These are phyloP conservation scores for Rotaria socialis DNA, from an alignment of 2,888 invertebrate genomes.

Conservation along the genomic window DNA sequence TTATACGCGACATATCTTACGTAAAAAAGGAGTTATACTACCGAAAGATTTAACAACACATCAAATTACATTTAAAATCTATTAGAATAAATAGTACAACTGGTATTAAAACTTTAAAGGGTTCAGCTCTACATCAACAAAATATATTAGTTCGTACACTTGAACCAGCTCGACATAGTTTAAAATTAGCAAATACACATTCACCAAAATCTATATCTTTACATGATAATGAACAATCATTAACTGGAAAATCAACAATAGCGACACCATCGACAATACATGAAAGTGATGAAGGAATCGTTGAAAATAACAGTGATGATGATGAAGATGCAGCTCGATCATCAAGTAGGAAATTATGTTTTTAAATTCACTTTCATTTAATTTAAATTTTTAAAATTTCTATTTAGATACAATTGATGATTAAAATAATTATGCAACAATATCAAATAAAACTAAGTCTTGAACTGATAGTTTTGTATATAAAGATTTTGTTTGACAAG, in stretches of 20 bases:
- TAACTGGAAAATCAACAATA: not conserved
- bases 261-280: constrained; percentile 14
- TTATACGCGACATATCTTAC: constrained; percentile 22
- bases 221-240: not conserved
- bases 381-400: not conserved
- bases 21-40: constrained; percentile 43
- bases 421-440: not conserved
- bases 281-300: not conserved
- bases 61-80: not conserved
- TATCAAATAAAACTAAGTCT: constrained; percentile 19
- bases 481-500: constrained; percentile 42
- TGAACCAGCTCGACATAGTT: constrained; percentile 34
- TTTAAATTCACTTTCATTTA: not conserved
- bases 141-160: constrained; percentile 33
- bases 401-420: constrained; percentile 32
- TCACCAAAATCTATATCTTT: constrained; percentile 11
- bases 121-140: not conserved
- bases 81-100: not conserved
- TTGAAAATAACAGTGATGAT: constrained; percentile 14
- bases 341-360: not conserved
- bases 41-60: constrained; percentile 30
- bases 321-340: constrained; percentile 18
- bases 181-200: not conserved
- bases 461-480: constrained; percentile 34
- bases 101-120: not conserved